A percentile compares a stretch with the other conserved stretches of the same genome.
These are phyloP conservation scores for Cepphus grylle DNA, from an alignment of 2,113 vertebrate species.

Conservation along the genomic window DNA sequence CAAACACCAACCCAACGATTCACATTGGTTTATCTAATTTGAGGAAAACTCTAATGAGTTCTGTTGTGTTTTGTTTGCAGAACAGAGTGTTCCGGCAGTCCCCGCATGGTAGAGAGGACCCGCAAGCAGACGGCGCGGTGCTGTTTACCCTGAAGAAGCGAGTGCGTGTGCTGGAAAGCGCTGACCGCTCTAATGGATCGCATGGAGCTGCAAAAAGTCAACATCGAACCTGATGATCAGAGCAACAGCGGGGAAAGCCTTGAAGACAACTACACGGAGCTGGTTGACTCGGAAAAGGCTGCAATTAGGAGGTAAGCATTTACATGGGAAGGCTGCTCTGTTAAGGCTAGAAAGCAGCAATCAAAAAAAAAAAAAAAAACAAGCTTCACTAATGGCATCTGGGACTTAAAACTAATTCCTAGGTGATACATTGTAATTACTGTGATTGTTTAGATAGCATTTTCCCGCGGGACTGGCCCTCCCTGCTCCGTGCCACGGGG, in stretches of 20 bases:
- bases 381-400: not conserved
- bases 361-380: not conserved
- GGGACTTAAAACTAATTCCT: not conserved
- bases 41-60: slow-evolving; percentile 54
- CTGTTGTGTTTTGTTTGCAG: slow-evolving; percentile 71
- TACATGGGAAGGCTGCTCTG: not conserved
- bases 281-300: slow-evolving; percentile 80
- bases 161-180: slow-evolving; percentile 52
- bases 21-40: slow-evolving; percentile 51
- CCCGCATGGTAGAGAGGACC: slow-evolving; percentile 32
- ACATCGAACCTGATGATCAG: slow-evolving; percentile 83
- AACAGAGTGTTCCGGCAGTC: slow-evolving; percentile 70
- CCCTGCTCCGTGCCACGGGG: no score
- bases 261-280: slow-evolving; percentile 77
- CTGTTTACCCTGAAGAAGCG: slow-evolving; percentile 72
- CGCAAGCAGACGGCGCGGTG: slow-evolving; percentile 12
- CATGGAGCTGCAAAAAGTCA: slow-evolving; percentile 90
- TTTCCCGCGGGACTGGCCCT: not conserved
- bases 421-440: not conserved
- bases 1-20: slow-evolving; percentile 17
- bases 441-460: not conserved
- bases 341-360: not conserved
- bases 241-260: slow-evolving; percentile 84
- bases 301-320: slow-evolving; percentile 81
- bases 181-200: slow-evolving; percentile 81